Evolutionary conservation across 2,888 invertebrate species (phyloP), one percentile per base, ranked within the genome.

Genomic region (Brachynemurus nebulosus): DNA sequence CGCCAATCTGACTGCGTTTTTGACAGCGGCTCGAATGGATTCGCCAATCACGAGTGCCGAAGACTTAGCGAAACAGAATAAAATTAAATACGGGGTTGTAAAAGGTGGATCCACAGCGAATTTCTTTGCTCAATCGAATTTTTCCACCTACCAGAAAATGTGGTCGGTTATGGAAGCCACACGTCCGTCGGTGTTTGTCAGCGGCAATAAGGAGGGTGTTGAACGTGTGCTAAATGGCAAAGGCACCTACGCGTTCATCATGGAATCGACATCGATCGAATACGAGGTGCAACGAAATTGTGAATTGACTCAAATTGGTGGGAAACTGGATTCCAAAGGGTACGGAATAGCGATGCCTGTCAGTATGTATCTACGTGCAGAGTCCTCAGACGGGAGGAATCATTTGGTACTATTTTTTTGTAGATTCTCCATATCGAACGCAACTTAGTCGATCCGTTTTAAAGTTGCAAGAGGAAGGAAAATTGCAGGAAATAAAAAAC

Each of bases 11-110:
- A 92, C 93, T 8, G 93, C 93, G 18, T 93, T 92, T 59, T 70
- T 93, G 4, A 93, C 93, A 1, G 86, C 85, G 56, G 88, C 89
- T 27, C 75, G 89, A 25, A 85, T 88, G 81, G 88, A 86, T 47
- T 81, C 82, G 33, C 86, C 90, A 2, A 92, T 97, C 47, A 83
- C 84, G 59, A 84, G 78, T 55, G 93, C 86, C 1, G 93, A 95
- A 58, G 95, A 95, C 64, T 71, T 97, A 47, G 86, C 91, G 1
- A 78, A 80, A 57, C 96, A 97, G 64, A 88, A 80, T n/a, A 88
- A 88, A 65, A 92, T 97, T 52, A 92, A 93, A 64, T 97, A 93
- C 62, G 97, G 97, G 4, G 83, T 85, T n/a, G 68, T 93, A n/a
- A 56, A 61, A 30, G 86, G 84, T 16, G 97, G 96, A 12, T 86